A percentile compares a stretch with the other conserved stretches of the same genome.
Conservation (phyloP, 2,888 invertebrate genomes). For the Thymelicus sylvestris region DNA sequence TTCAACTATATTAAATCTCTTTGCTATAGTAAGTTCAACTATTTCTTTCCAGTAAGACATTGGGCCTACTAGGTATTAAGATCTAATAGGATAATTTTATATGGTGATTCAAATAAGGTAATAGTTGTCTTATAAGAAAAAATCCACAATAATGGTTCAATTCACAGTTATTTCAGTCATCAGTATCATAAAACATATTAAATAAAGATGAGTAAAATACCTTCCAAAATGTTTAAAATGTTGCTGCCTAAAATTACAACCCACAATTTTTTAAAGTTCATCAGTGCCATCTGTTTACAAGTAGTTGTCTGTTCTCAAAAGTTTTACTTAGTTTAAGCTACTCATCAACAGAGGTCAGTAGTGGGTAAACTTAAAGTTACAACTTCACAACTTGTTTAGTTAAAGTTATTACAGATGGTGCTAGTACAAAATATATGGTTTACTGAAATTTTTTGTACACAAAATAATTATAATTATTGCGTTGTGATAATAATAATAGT, state of each 20-base stretch:
- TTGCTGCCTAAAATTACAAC: background rate
- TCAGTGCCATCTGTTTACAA: constrained; percentile 69
- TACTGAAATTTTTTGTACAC: no score
- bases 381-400: constrained; percentile 65
- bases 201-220: background rate
- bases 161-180: no score
- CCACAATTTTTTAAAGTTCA: background rate
- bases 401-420: constrained; percentile 67
- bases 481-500: no score
- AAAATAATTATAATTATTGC: no score
- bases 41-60: no score
- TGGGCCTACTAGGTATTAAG: no score
- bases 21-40: no score
- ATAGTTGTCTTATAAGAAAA: background rate
- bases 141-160: no score
- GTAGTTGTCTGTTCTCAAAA: constrained; percentile 42
- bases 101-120: no score
- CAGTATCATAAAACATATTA: no score
- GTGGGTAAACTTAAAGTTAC: constrained; percentile 54
- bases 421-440: constrained; percentile 45
- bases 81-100: no score
- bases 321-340: constrained; percentile 56
- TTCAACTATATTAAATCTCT: no score
- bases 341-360: constrained; percentile 74
- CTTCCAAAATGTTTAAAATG: background rate